A percentile compares a stretch with the other conserved stretches of the same genome.
These are phyloP conservation scores for Phyllotis vaccarum DNA, from an alignment of 2,797 vertebrate species.

Conservation along the genomic window DNA sequence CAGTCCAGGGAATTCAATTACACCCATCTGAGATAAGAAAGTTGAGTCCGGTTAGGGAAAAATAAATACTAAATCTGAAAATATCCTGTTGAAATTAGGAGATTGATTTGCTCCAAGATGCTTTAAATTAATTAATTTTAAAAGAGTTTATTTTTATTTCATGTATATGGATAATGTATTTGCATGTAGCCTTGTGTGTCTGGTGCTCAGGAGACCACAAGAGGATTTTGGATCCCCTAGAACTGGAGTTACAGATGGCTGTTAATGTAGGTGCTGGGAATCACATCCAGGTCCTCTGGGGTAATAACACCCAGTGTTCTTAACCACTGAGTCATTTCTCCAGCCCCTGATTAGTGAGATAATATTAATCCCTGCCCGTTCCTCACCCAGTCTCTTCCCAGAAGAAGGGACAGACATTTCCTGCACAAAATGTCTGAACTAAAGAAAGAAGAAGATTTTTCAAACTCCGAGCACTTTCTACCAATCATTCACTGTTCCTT, in stretches of 20 bases:
- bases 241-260: background rate
- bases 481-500: background rate
- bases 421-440: background rate
- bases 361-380: background rate
- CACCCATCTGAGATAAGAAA: constrained; percentile 29
- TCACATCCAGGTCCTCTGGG: background rate
- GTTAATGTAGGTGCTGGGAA: background rate
- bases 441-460: background rate
- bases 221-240: background rate
- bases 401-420: background rate
- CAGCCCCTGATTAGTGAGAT: background rate
- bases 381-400: background rate
- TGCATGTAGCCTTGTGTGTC: background rate
- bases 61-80: constrained; percentile 14
- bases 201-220: background rate
- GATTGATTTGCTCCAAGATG: no score
- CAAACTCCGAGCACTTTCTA: background rate
- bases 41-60: background rate
- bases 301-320: background rate
- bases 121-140: background rate
- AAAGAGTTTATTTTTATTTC: background rate
- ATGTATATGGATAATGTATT: background rate
- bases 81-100: background rate
- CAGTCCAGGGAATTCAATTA: constrained; percentile 58
- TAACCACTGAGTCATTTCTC: background rate